Conservation (phyloP, 2,113 vertebrate genomes). For the Ascaphus truei region DNA sequence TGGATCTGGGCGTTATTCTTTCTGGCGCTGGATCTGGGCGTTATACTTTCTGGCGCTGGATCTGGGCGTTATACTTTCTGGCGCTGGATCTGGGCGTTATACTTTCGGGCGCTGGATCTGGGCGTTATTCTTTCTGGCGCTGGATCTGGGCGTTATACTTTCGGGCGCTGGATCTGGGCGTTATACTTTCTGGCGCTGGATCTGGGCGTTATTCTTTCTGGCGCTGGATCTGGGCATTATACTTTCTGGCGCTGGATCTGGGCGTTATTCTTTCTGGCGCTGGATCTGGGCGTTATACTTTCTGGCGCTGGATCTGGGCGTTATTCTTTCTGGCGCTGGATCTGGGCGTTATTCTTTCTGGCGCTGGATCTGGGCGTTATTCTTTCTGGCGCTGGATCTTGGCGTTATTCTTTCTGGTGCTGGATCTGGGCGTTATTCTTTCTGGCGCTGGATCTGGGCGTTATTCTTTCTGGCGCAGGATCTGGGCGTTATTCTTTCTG, state of each 20-base stretch:
- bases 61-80: too few relatives aligned
- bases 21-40: not conserved
- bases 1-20: too few relatives aligned
- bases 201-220: not conserved
- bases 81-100: not conserved
- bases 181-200: not conserved
- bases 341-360: too few relatives aligned
- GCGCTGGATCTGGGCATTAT: too few relatives aligned
- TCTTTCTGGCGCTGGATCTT: not conserved
- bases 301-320: not conserved
- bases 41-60: not conserved
- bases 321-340: not conserved
- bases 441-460: not conserved
- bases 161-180: not conserved
- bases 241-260: not conserved
- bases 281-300: too few relatives aligned
- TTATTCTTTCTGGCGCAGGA: not conserved
- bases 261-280: not conserved
- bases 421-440: not conserved
- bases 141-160: not conserved
- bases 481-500: not conserved
- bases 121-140: too few relatives aligned
- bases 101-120: not conserved
- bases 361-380: not conserved
- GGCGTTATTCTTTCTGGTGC: too few relatives aligned